Evolutionary conservation across 2,888 invertebrate genomes (phyloP), one percentile per base, ranked within the genome.

Genomic region (Mythimna ferrago): DNA sequence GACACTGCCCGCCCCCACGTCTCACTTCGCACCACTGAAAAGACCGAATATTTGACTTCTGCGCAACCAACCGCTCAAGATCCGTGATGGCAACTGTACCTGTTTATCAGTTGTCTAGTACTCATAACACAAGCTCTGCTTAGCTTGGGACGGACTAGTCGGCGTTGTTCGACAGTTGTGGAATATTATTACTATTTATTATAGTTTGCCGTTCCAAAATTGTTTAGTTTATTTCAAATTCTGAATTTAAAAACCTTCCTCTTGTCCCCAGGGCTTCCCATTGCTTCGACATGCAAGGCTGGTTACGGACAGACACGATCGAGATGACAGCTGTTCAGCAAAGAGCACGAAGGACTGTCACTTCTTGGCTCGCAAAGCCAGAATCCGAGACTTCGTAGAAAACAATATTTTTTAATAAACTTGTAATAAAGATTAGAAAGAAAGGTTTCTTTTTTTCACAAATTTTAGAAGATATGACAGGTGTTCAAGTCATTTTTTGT

Each of bases 231-330:
- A 32, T 32, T 2, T 32, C 32, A 32, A 32, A 32, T 32, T 32
- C 32, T 32, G 32, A 32, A 32, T 32, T 32, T 32, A 32, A 32
- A 32, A 32, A 32, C 32, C 32, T 32, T 32, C 32, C 53, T 56
- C 71, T 69, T 81, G n/a, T 86, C 83, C 78, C 19, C 90, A 96
- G 96, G 77, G 96, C 96, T 21, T 95, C 95, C 2, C 96, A 96
- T 81, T 96, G 96, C 82, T 96, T 95, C 82, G 96, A 96, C 82
- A 94, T 96, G 94, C 89, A 89, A 73, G 78, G 85, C 51, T 95
- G 95, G 95, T 73, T 87, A 16, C 9, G 48, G 2, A 89, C 94
- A 0, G 94, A 95, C 82, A 96, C 96, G 6, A 94, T 95, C 21
- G 67, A 65, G 44, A 96, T 96, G 96, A 93, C 95, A 2, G 87